These are phyloP conservation scores for Brotula barbata DNA, from an alignment of 2,797 vertebrate species.

Conservation along the genomic window DNA sequence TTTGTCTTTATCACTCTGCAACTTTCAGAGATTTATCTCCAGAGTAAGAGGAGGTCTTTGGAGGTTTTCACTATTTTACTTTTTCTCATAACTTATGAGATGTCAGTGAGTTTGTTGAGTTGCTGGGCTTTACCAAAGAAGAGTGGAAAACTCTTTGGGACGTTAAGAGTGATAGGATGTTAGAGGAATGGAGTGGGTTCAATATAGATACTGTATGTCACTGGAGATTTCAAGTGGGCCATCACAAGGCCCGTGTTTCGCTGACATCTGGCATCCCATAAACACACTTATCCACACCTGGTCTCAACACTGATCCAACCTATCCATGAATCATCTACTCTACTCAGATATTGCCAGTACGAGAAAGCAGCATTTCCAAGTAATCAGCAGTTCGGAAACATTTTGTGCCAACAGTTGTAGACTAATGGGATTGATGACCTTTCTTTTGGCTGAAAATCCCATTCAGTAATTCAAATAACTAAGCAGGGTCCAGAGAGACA, in stretches of 20 bases:
- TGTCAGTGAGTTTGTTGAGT: background rate
- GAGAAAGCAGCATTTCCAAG: constrained; percentile 2
- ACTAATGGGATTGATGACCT: constrained; percentile 5
- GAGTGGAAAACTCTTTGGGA: background rate
- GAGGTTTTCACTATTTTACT: constrained; percentile 5
- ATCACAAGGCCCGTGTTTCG: background rate
- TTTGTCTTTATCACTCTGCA: constrained; percentile 22
- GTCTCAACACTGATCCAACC: background rate
- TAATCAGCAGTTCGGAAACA: constrained; percentile 3
- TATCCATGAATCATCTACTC: background rate
- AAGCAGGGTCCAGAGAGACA: background rate
- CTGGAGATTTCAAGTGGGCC: background rate
- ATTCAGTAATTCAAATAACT: background rate
- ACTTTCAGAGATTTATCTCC: constrained; percentile 10
- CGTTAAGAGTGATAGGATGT: background rate
- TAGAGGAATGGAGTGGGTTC: background rate
- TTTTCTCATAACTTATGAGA: background rate
- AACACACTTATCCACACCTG: background rate
- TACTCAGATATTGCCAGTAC: background rate
- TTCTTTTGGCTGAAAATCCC: background rate
- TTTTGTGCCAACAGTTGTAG: background rate
- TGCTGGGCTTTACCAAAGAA: too few relatives aligned
- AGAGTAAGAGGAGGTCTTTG: background rate
- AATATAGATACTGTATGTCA: background rate
- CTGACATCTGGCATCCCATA: background rate